Conservation (phyloP, 2,888 invertebrate genomes). For the Griposia aprilina region DNA sequence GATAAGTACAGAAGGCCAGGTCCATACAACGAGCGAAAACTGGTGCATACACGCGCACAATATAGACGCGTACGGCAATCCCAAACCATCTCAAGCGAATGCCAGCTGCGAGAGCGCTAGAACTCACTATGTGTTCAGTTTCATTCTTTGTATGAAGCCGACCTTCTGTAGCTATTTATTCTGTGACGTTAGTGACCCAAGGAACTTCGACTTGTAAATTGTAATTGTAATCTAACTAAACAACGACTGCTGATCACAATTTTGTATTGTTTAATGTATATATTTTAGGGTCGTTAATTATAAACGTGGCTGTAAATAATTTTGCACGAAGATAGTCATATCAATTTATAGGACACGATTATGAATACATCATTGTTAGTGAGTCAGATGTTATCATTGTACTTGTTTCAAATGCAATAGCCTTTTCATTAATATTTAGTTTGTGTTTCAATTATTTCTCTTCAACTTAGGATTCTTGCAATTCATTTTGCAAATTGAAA, state of each 20-base stretch:
- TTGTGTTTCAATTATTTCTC: conserved; percentile 41
- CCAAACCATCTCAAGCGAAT: not conserved
- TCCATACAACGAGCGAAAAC: not conserved
- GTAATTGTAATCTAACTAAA: conserved; percentile 68
- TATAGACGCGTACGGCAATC: too few relatives aligned
- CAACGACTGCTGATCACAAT: conserved; percentile 74
- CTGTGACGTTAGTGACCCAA: conserved; percentile 39
- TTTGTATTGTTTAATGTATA: conserved; percentile 67
- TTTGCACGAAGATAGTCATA: conserved; percentile 84
- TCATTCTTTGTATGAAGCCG: not conserved
- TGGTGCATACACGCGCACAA: not conserved
- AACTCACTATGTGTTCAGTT: too few relatives aligned
- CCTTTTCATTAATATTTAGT: conserved; percentile 21
- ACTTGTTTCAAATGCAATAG: conserved; percentile 21
- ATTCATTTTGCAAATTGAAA: conserved; percentile 51
- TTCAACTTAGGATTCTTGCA: conserved; percentile 11
- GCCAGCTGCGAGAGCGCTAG: not conserved
- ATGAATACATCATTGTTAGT: conserved; percentile 62
- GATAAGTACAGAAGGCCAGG: not conserved
- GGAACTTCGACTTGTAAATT: conserved; percentile 64
- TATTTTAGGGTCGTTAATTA: conserved; percentile 61
- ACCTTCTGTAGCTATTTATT: not conserved
- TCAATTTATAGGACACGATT: conserved; percentile 76
- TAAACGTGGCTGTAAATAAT: conserved; percentile 81
- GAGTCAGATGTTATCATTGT: conserved; percentile 28